A percentile compares a stretch with the other conserved stretches of the same genome.
Conservation (phyloP, 1,140 invertebrate species). For the Drosophila biarmipes region DNA sequence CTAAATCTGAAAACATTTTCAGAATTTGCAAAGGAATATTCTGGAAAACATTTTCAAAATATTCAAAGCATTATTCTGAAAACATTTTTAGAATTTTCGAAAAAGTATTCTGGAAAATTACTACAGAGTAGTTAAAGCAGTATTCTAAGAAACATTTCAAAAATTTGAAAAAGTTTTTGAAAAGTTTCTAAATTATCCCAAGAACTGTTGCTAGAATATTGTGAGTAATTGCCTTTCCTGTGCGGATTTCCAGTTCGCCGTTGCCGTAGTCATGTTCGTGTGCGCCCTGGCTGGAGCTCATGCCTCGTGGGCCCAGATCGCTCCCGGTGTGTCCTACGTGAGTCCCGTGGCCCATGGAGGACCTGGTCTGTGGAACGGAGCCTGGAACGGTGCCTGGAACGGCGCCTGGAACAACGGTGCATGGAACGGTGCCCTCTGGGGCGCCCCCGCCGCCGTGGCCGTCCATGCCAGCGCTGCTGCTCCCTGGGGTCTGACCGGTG, state of each 20-base stretch:
- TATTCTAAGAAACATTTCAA: background rate
- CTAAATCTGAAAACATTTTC: background rate
- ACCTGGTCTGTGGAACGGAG: slow-evolving; percentile 59
- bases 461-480: slow-evolving; percentile 53
- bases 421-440: slow-evolving; percentile 60
- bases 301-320: slow-evolving; percentile 69
- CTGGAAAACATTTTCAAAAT: background rate
- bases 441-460: slow-evolving; percentile 66
- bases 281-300: slow-evolving; percentile 78
- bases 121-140: too few species aligned
- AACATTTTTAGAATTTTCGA: background rate
- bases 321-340: slow-evolving; percentile 76
- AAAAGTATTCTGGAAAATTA: background rate
- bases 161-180: background rate
- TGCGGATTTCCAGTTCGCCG: slow-evolving; percentile 68
- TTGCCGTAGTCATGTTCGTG: slow-evolving; percentile 84
- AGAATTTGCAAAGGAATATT: background rate
- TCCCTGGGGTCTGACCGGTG: slow-evolving; percentile 68
- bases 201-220: background rate
- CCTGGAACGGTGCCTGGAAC: slow-evolving; percentile 67
- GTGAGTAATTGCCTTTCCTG: background rate
- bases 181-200: background rate
- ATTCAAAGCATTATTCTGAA: background rate
- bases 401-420: slow-evolving; percentile 47
- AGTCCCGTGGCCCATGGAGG: slow-evolving; percentile 67